phyloP scores from a whole-genome alignment of 2,113 vertebrate genomes.

The Proteles cristata region DNA sequence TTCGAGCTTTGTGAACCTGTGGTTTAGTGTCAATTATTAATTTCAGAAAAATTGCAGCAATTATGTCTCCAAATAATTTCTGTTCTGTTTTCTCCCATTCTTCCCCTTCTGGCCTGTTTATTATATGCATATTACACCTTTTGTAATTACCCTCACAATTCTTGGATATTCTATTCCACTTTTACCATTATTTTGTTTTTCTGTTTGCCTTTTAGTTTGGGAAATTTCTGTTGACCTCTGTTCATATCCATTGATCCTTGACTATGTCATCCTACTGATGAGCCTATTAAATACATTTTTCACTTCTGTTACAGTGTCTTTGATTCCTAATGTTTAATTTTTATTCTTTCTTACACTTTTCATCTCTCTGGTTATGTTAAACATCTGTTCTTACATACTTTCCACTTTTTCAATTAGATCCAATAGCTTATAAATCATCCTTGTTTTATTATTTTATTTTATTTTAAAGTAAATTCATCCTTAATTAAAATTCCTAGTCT shows the following conservation, averaged over 20 bases:
- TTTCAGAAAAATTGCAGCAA: neutral
- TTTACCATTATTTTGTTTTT: neutral
- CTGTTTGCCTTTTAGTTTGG: neutral
- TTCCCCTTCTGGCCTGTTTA: neutral
- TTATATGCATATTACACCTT: neutral
- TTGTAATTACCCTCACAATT: neutral
- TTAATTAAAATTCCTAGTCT: neutral
- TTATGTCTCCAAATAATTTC: neutral
- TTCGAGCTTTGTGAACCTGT: neutral
- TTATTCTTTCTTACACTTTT: neutral
- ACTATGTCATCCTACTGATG: neutral
- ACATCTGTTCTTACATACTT: neutral
- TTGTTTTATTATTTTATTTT: neutral
- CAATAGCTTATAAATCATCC: neutral
- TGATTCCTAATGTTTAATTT: neutral
- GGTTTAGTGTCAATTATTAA: neutral
- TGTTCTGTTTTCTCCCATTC: neutral
- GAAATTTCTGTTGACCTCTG: neutral
- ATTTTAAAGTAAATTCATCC: neutral
- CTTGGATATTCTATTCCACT: neutral
- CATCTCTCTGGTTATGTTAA: neutral
- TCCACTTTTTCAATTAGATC: neutral
- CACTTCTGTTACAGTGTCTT: neutral
- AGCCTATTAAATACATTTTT: neutral
- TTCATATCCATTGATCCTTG: neutral